Conservation (phyloP, 2,888 invertebrate genomes). For the Torymus tubicola region DNA sequence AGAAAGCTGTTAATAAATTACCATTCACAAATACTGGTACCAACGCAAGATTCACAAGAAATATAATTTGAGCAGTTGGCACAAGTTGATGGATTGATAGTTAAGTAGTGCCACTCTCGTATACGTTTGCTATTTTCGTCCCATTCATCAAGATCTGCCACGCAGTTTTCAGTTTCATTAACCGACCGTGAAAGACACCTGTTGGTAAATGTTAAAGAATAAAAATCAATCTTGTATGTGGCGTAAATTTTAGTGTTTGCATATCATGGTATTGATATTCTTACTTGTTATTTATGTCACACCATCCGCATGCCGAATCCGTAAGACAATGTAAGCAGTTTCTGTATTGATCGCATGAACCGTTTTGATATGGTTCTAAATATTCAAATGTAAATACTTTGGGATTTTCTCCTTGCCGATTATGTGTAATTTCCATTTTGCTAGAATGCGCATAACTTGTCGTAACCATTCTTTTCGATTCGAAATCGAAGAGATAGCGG, state of each 20-base stretch:
- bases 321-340: constrained; percentile 93
- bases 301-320: constrained; percentile 95
- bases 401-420: constrained; percentile 84
- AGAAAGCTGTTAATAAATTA: not conserved
- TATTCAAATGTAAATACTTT: constrained; percentile 93
- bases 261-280: too few species aligned
- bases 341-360: constrained; percentile 85
- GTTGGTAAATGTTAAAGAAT: not conserved
- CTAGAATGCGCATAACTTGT: constrained; percentile 77
- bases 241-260: too few species aligned
- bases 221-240: not conserved
- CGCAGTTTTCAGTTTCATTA: constrained; percentile 83
- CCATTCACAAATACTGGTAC: constrained; percentile 91
- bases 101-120: constrained; percentile 87
- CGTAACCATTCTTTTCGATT: constrained; percentile 80
- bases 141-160: constrained; percentile 76
- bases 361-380: constrained; percentile 91
- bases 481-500: constrained; percentile 83
- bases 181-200: constrained; percentile 83
- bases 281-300: constrained; percentile 82
- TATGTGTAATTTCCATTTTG: constrained; percentile 90
- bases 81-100: constrained; percentile 89
- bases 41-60: constrained; percentile 90
- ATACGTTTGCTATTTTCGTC: constrained; percentile 78
- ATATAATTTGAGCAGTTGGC: constrained; percentile 93